These are phyloP conservation scores for Eulithis prunata DNA, from an alignment of 2,888 invertebrate genomes.

Conservation along the genomic window DNA sequence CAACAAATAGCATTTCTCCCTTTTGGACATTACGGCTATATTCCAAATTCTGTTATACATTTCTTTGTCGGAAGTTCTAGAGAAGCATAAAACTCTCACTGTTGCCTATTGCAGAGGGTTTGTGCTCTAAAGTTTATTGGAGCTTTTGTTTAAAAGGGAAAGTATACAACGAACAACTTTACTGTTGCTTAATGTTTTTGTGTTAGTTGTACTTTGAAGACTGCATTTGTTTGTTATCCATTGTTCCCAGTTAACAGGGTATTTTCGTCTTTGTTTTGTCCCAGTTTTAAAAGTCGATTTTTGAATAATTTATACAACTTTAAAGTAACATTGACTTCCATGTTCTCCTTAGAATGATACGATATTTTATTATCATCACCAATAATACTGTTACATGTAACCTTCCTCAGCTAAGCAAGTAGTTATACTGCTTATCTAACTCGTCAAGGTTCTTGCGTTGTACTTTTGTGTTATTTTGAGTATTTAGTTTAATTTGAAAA, in stretches of 20 bases:
- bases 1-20: constrained; percentile 25
- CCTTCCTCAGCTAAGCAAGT: background rate
- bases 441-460: constrained; percentile 21
- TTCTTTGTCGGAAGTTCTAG: constrained; percentile 16
- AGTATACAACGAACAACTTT: constrained; percentile 30
- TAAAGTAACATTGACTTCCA: too few relatives aligned
- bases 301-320: too few relatives aligned
- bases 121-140: constrained; percentile 12
- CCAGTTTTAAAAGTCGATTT: too few relatives aligned
- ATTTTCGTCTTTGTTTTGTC: too few relatives aligned
- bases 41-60: constrained; percentile 26
- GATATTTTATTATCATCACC: background rate
- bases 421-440: constrained; percentile 2
- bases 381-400: constrained; percentile 1
- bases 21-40: constrained; percentile 24
- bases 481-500: constrained; percentile 26
- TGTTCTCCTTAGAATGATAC: background rate
- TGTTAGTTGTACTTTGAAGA: background rate
- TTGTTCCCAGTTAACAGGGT: too few relatives aligned
- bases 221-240: background rate
- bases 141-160: constrained; percentile 37
- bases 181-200: constrained; percentile 1
- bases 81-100: constrained; percentile 32
- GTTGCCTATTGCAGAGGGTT: constrained; percentile 11
- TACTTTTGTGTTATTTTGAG: constrained; percentile 27